Evolutionary conservation across 2,888 invertebrate species (phyloP).

Genomic region (Holacanthella duospinosa): DNA sequence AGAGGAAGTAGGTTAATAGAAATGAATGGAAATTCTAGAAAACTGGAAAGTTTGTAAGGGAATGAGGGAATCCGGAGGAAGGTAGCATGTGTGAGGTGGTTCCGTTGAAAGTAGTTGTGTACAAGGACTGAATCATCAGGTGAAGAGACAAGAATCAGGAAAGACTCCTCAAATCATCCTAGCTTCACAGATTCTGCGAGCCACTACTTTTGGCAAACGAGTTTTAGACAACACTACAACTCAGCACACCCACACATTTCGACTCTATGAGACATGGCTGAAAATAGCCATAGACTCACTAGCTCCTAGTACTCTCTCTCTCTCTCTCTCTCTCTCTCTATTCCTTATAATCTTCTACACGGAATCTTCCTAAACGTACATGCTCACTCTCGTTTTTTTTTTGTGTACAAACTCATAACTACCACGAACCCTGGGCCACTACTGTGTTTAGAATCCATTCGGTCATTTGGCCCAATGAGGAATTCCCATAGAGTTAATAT

Average conservation of each 20-base stretch:
- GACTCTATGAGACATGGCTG: conserved; percentile 36
- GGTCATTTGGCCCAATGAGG: too few species aligned
- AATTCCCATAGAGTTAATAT: too few species aligned
- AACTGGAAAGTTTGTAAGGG: too few species aligned
- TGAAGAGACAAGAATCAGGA: conserved; percentile 8
- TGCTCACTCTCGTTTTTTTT: background rate
- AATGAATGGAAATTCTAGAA: too few species aligned
- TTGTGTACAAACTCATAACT: background rate
- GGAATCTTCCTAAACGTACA: background rate
- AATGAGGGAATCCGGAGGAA: too few species aligned
- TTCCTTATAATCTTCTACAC: too few species aligned
- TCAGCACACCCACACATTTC: conserved; percentile 33
- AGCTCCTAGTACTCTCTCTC: too few species aligned
- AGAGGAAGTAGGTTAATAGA: too few species aligned
- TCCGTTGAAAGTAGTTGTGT: too few species aligned
- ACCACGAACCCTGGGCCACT: background rate
- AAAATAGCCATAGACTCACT: conserved; percentile 27
- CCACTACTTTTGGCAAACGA: background rate
- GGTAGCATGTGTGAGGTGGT: too few species aligned
- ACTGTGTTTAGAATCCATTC: background rate
- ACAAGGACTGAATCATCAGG: conserved; percentile 23
- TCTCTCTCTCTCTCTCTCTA: background rate
- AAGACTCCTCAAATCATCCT: too few species aligned
- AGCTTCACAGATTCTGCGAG: background rate
- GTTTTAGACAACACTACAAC: background rate